Percentiles rank a stretch among this genome's conserved stretches.
phyloP scores from a whole-genome alignment of 2,888 invertebrate species.

The Helleia helle region DNA sequence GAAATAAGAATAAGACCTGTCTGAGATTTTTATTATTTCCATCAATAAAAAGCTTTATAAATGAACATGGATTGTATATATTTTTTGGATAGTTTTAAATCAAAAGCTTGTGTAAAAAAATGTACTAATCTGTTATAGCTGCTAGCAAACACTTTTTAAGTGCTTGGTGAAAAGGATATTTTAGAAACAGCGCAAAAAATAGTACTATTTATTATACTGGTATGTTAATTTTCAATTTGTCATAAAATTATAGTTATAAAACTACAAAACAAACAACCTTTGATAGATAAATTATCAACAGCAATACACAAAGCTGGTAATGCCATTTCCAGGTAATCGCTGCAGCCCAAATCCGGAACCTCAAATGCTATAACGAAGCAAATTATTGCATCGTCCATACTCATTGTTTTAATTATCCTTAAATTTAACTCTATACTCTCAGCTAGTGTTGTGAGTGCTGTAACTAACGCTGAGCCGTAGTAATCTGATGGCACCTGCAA shows the following conservation, averaged over 20 bases:
- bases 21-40: no score
- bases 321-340: slow-evolving; percentile 88
- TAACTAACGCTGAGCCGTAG: slow-evolving; percentile 79
- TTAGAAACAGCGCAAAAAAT: no score
- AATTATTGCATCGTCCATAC: slow-evolving; percentile 73
- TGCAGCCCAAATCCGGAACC: slow-evolving; percentile 81
- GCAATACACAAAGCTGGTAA: slow-evolving; percentile 86
- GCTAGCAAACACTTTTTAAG: no score
- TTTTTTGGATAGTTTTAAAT: no score
- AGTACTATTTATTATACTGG: neutral
- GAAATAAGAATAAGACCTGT: no score
- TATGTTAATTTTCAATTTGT: no score
- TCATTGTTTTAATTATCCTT: slow-evolving; percentile 65
- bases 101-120: no score
- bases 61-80: no score
- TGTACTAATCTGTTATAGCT: no score
- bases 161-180: no score
- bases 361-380: slow-evolving; percentile 84
- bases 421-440: slow-evolving; percentile 83
- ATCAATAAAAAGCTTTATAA: no score
- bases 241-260: neutral
- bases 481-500: slow-evolving; percentile 59
- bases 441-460: slow-evolving; percentile 81
- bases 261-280: slow-evolving; percentile 45
- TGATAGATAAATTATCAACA: slow-evolving; percentile 80